Evolutionary conservation across 2,888 invertebrate genomes (phyloP).

Genomic region (Mythimna loreyi): DNA sequence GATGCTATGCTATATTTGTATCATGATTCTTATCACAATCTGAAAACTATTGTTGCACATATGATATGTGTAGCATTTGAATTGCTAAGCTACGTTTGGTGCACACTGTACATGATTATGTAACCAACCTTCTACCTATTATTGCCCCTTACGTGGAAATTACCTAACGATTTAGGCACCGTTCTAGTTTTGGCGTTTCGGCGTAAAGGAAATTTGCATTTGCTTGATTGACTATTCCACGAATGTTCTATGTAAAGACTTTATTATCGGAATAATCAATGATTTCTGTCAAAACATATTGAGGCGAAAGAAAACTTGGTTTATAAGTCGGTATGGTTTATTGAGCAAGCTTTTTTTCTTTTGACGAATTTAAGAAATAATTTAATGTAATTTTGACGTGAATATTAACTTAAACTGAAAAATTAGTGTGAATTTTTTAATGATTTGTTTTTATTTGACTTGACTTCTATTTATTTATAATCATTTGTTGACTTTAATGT

Average conservation of each 20-base stretch:
- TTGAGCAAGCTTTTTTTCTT: too few species aligned
- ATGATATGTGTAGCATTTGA: neutral
- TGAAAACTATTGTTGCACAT: neutral
- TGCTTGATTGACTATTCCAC: constrained; percentile 33
- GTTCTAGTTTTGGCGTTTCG: constrained; percentile 25
- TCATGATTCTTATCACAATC: neutral
- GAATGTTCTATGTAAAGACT: constrained; percentile 30
- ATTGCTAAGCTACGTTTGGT: neutral
- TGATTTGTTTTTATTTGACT: too few species aligned
- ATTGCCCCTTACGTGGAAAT: constrained; percentile 23
- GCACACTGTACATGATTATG: neutral
- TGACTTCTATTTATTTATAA: too few species aligned
- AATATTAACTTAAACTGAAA: too few species aligned
- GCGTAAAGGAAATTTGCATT: constrained; percentile 41
- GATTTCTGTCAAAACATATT: constrained; percentile 12
- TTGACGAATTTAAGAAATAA: too few species aligned
- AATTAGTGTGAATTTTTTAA: too few species aligned
- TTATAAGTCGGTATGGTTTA: neutral
- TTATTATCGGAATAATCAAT: constrained; percentile 20
- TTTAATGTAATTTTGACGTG: too few species aligned
- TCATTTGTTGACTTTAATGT: too few species aligned
- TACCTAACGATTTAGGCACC: constrained; percentile 7
- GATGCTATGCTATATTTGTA: neutral
- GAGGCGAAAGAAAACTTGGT: neutral
- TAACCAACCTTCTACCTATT: neutral